Evolutionary conservation across 2,113 vertebrate species (phyloP).

Genomic region (Phocoena phocoena): DNA sequence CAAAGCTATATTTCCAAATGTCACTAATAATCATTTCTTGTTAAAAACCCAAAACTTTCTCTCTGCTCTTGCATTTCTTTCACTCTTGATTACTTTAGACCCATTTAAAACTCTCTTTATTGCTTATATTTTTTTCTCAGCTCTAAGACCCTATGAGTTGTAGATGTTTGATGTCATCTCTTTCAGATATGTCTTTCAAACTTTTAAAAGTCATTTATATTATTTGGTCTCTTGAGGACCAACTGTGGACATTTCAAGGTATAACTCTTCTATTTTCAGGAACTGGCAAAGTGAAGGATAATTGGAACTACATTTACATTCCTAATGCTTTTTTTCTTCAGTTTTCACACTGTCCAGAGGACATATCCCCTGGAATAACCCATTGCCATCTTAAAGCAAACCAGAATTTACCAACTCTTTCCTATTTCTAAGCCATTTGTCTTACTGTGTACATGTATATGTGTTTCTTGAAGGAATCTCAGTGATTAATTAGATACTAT

Average conservation of each 20-base stretch:
- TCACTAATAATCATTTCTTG: constrained; percentile 55
- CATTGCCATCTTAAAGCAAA: background rate
- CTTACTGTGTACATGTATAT: background rate
- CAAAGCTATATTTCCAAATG: constrained; percentile 12
- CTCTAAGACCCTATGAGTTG: background rate
- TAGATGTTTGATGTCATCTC: background rate
- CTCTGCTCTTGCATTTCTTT: constrained; percentile 42
- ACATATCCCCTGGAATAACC: background rate
- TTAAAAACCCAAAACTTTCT: constrained; percentile 10
- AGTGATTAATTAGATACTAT: background rate
- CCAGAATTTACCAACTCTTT: background rate
- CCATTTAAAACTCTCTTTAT: constrained; percentile 26
- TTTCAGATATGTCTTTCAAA: constrained; percentile 23
- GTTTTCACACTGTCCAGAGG: background rate
- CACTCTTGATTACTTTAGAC: constrained; percentile 10
- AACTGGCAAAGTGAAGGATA: background rate
- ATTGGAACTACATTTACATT: background rate
- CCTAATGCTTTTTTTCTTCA: background rate
- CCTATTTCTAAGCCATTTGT: background rate
- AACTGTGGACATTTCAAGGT: constrained; percentile 8
- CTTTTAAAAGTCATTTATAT: background rate
- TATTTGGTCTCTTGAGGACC: background rate
- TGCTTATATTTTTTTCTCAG: background rate
- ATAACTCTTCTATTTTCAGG: background rate
- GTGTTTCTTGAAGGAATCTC: background rate